phyloP scores from a whole-genome alignment of 1,140 invertebrate genomes.

The Drosophila oshimai region DNA sequence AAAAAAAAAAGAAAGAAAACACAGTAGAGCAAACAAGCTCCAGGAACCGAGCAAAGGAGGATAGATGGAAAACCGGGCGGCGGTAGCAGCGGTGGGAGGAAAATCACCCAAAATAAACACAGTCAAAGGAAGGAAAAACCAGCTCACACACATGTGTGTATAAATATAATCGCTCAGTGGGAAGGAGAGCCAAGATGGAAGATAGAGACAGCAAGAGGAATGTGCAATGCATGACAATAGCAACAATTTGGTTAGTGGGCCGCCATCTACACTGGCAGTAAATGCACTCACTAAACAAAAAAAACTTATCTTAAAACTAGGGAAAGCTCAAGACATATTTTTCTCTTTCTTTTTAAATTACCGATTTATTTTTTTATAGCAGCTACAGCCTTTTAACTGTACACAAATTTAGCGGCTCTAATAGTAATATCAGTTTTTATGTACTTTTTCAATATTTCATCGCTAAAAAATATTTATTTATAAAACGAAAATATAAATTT shows the following conservation, averaged over 20 bases:
- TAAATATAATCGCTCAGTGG: conserved; percentile 51
- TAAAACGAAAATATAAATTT: no score
- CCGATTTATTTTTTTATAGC: no score
- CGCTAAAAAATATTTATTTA: no score
- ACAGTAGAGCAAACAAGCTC: conserved; percentile 34
- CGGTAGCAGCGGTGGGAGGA: not conserved
- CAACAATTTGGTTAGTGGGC: conserved; percentile 60
- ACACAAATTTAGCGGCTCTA: no score
- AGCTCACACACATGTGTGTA: conserved; percentile 21
- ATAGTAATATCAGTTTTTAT: no score
- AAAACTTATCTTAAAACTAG: no score
- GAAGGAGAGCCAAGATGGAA: not conserved
- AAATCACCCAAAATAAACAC: conserved; percentile 65
- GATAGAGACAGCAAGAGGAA: not conserved
- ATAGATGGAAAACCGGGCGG: not conserved
- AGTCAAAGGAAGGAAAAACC: conserved; percentile 37
- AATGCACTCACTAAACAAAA: not conserved
- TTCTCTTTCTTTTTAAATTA: no score
- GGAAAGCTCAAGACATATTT: no score
- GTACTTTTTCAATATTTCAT: no score
- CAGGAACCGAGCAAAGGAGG: conserved; percentile 8
- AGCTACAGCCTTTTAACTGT: no score
- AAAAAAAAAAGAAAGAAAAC: conserved; percentile 1
- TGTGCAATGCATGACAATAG: conserved; percentile 73
- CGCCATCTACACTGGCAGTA: not conserved